phyloP scores from a whole-genome alignment of 2,113 vertebrate species.

The Antennarius striatus region DNA sequence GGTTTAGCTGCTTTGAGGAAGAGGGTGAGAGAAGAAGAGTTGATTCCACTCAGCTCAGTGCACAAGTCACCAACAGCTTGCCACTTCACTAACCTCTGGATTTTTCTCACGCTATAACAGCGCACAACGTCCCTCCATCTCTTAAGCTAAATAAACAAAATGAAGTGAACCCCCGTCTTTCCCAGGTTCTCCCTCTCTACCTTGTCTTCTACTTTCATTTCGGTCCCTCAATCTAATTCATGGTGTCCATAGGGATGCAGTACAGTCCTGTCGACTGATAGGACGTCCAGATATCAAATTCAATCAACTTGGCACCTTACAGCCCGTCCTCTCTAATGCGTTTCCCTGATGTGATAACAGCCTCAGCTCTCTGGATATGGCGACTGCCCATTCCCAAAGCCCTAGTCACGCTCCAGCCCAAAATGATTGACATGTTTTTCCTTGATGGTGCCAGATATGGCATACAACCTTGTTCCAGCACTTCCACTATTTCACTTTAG shows the following conservation, averaged over 20 bases:
- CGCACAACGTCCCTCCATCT: background rate
- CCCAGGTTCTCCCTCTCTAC: background rate
- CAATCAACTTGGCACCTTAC: constrained; percentile 56
- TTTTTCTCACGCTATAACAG: background rate
- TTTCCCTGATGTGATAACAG: constrained; percentile 59
- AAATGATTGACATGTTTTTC: constrained; percentile 72
- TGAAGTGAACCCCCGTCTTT: background rate
- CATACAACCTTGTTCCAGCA: constrained; percentile 34
- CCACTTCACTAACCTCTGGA: constrained; percentile 8
- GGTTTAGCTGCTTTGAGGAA: constrained; percentile 66
- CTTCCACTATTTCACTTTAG: constrained; percentile 46
- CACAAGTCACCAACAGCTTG: constrained; percentile 9
- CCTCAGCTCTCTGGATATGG: constrained; percentile 24
- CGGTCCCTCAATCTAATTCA: constrained; percentile 27
- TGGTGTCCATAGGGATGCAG: constrained; percentile 21
- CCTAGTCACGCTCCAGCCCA: constrained; percentile 31
- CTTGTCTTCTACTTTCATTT: constrained; percentile 3
- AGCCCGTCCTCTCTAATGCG: constrained; percentile 47
- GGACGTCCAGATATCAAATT: constrained; percentile 57
- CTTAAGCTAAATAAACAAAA: constrained; percentile 37
- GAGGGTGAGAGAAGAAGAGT: constrained; percentile 41
- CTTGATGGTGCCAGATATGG: constrained; percentile 66
- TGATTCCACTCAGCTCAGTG: constrained; percentile 44
- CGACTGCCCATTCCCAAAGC: constrained; percentile 42
- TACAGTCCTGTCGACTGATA: constrained; percentile 46